Percentiles rank a stretch among this genome's conserved stretches.
Conservation (phyloP, 2,113 vertebrate species). For the Callionymus lyra region DNA sequence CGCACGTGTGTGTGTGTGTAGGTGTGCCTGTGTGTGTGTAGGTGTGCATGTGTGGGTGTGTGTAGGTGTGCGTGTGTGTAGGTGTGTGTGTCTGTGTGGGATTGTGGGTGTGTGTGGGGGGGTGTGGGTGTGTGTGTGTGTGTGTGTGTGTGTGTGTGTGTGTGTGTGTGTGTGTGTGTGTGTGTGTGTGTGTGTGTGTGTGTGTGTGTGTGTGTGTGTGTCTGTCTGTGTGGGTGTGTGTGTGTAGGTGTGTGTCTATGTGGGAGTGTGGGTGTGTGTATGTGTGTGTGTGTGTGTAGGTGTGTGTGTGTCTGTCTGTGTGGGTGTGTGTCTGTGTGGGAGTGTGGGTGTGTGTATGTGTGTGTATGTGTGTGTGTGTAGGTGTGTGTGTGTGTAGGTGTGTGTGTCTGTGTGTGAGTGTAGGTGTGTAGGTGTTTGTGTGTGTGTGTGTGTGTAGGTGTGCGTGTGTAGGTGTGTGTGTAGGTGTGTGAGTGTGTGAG, state of each 20-base stretch:
- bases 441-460: constrained; percentile 15
- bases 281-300: constrained; percentile 16
- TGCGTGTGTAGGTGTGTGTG: constrained; percentile 14
- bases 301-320: constrained; percentile 14
- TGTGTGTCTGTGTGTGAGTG: too few relatives aligned
- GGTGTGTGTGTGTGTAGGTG: too few relatives aligned
- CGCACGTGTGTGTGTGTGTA: constrained; percentile 14
- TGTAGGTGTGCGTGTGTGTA: constrained; percentile 14
- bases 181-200: constrained; percentile 19
- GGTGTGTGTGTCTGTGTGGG: too few relatives aligned
- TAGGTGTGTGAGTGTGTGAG: constrained; percentile 15
- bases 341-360: constrained; percentile 17
- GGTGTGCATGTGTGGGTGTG: constrained; percentile 15
- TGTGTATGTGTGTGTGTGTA: constrained; percentile 14
- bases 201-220: constrained; percentile 13
- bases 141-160: constrained; percentile 15
- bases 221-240: constrained; percentile 16
- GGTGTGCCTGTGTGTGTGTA: constrained; percentile 17
- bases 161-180: constrained; percentile 14
- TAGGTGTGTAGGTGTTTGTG: constrained; percentile 16
- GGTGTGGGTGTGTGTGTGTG: constrained; percentile 17
- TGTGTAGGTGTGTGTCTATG: constrained; percentile 17
- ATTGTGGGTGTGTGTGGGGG: too few relatives aligned
- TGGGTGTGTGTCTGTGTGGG: constrained; percentile 10
- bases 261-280: constrained; percentile 10